Conservation (phyloP, 1,140 invertebrate genomes). For the Caenorhabditis tropicalis region DNA sequence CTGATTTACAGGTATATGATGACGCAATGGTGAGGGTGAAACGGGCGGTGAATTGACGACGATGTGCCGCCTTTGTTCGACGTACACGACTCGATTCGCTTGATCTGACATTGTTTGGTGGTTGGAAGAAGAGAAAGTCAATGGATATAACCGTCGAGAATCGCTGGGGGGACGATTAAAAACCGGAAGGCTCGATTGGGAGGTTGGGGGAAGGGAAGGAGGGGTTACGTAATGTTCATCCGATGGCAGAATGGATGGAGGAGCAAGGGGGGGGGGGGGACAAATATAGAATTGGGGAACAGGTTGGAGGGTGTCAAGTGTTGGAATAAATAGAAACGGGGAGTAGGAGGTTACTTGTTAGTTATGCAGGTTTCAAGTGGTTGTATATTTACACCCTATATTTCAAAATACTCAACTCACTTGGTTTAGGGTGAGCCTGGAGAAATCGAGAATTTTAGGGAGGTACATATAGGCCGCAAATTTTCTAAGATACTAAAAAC, state of each 20-base stretch:
- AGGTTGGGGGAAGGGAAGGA: background rate
- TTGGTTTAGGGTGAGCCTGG: no score
- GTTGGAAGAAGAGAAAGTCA: background rate
- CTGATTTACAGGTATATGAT: constrained; percentile 15
- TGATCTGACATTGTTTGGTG: constrained; percentile 10
- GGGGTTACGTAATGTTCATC: background rate
- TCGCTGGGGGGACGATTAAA: constrained; percentile 20
- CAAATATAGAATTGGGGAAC: background rate
- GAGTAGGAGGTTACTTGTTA: background rate
- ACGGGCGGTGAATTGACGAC: constrained; percentile 31
- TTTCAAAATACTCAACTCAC: no score
- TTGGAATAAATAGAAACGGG: constrained; percentile 12
- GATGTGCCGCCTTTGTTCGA: constrained; percentile 33
- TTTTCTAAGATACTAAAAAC: no score
- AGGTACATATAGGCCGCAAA: no score
- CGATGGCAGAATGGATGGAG: background rate
- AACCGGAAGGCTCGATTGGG: constrained; percentile 26
- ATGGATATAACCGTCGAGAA: constrained; percentile 21
- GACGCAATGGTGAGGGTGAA: background rate
- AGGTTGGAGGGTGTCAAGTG: background rate
- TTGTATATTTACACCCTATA: background rate
- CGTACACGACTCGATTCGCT: constrained; percentile 41
- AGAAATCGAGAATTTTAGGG: no score
- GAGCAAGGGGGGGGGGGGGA: background rate
- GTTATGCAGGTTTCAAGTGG: constrained; percentile 41